A percentile compares a stretch with the other conserved stretches of the same genome.
Evolutionary conservation across 2,113 vertebrate species (phyloP).

Genomic region (Etia nguti): DNA sequence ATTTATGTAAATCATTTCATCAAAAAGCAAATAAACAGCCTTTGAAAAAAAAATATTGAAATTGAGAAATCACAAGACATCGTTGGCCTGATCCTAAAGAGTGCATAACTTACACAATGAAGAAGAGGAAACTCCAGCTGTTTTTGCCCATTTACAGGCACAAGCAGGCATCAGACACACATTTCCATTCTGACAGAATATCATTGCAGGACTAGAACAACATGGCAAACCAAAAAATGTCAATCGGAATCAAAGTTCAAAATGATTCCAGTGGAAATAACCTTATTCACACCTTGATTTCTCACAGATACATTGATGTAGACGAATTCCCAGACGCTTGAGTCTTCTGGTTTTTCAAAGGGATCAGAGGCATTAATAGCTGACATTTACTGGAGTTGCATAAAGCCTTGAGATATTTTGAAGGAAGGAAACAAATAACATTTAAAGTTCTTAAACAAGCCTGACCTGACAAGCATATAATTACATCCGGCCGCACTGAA

Average conservation of each 20-base stretch:
- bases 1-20: conserved; percentile 69
- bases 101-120: neutral
- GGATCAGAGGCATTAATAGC: neutral
- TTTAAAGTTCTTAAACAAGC: neutral
- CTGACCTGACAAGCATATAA: neutral
- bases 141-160: conserved; percentile 30
- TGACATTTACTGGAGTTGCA: neutral
- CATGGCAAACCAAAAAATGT: neutral
- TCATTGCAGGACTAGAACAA: neutral
- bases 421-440: neutral
- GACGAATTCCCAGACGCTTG: neutral
- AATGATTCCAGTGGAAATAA: neutral
- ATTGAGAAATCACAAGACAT: conserved; percentile 21
- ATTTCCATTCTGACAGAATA: neutral
- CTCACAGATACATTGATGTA: neutral
- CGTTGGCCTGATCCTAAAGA: neutral
- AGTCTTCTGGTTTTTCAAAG: neutral
- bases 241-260: neutral
- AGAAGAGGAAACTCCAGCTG: conserved; percentile 33
- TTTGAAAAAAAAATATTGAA: conserved; percentile 2
- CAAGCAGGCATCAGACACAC: neutral
- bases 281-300: neutral
- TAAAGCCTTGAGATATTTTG: neutral
- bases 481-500: accelerated
- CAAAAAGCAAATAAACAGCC: conserved; percentile 53